phyloP scores from a whole-genome alignment of 2,888 invertebrate genomes.

The Parochlus steinenii region DNA sequence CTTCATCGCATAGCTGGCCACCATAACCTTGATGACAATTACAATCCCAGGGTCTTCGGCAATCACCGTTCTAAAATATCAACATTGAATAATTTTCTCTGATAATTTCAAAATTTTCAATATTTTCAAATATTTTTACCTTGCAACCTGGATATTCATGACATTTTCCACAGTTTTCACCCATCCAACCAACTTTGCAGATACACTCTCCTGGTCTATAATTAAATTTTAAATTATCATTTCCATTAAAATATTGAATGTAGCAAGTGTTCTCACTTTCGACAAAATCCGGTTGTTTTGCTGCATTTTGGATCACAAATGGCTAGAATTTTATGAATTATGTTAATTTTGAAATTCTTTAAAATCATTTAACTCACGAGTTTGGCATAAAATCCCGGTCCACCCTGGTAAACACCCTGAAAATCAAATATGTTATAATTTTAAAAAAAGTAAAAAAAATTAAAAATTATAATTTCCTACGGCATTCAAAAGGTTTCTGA shows the following conservation, averaged over 20 bases:
- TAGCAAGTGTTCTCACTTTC: no score
- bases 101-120: not conserved
- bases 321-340: constrained; percentile 42
- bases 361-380: constrained; percentile 44
- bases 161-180: constrained; percentile 56
- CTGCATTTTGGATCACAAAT: constrained; percentile 72
- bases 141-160: constrained; percentile 68
- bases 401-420: constrained; percentile 82
- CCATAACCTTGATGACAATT: constrained; percentile 77
- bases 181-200: constrained; percentile 83
- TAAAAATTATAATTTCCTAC: no score
- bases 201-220: constrained; percentile 29
- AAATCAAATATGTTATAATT: no score
- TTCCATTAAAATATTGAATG: no score
- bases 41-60: constrained; percentile 79
- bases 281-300: constrained; percentile 68
- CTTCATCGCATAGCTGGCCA: constrained; percentile 83
- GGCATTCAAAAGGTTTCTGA: constrained; percentile 77
- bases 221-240: no score
- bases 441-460: no score
- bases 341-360: constrained; percentile 9
- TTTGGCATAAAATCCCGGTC: constrained; percentile 75
- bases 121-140: no score
- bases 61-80: constrained; percentile 47
- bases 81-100: not conserved